Base-by-base conservation (phyloP, 2,797 vertebrate species). In the Eulemur coronatus region DNA sequence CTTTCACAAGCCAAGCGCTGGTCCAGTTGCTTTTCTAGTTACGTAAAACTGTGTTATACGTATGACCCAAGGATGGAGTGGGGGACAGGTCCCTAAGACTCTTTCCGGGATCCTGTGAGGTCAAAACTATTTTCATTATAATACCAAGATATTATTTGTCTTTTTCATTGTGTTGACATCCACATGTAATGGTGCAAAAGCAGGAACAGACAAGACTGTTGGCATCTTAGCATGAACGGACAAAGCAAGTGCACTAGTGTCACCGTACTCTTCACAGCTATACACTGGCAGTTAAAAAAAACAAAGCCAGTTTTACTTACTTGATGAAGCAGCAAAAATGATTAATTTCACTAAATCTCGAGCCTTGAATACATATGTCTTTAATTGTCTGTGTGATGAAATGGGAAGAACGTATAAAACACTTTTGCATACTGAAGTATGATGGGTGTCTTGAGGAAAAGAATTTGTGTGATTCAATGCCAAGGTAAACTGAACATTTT, bases 251-350 rank as follows among this genome's bases (percentile, higher is more conserved):
- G 33, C 17, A 73, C 43, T n/a, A 46, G 17, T 13, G 18, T 5
- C 7, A 30, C 2, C 41, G 10, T 52, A 50, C 43, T 75, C 65
- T 65, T 76, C 69, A 84, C 8, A 70, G 20, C 5, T 52, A 89
- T 0, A 87, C 0, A 78, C 1, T 38, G 33, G 15, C 33, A 90
- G 15, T 48, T 73, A 12, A n/a, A 52, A 73, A 30, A 33, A 46
- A 89, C 24, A 33, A 46, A 89, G 30, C 28, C 24, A 69, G 55
- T 70, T 94, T 84, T 79, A 85, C 57, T 55, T 61, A 91, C 48
- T 94, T 76, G n/a, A 82, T 76, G n/a, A 82, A 86, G 28, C 22
- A 63, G 22, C 59, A 94, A 90, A 84, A 88, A 84, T 30, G n/a
- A 67, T 61, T 90, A 59, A 72, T 48, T 92, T 92, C 20, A 84